Evolutionary conservation across 2,797 vertebrate genomes (phyloP), one percentile per base, ranked within the genome.

Genomic region (Trachurus trachurus): DNA sequence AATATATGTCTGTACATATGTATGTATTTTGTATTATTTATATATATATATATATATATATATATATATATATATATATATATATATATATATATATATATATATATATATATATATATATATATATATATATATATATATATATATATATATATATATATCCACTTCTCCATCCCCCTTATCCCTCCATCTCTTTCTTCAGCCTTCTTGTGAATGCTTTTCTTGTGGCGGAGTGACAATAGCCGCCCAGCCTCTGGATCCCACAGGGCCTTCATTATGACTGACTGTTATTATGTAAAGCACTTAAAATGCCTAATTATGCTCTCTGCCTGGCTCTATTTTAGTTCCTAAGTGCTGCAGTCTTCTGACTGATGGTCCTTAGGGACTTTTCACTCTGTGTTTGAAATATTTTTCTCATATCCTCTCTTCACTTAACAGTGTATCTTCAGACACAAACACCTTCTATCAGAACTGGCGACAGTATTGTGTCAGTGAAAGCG

Each of bases 271-370:
- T 90, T 92, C 90, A 90, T 93, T 90, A 93, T 92, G 91, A 90
- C 84, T 87, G 85, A 90, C 90, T 92, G 86, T 90, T 67, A 92
- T 92, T 92, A 94, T 93, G 93, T 92, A 91, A 92, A 93, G 90
- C 88, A 94, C 91, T 92, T 93, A 94, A 94, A 94, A 93, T 93
- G 90, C 89, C 90, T 93, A 94, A 94, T 95, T 94, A 93, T 90
- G 89, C 91, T 93, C 90, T 84, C 68, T 89, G 89, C 89, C 88
- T 77, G 73, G 73, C 90, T 92, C 92, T 93, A 92, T 95, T 95
- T 94, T 92, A 91, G 90, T 86, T 92, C 86, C 86, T 94, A 92
- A 93, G 92, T 92, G 89, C 91, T 83, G 77, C 91, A 90, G 92
- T 91, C 87, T 80, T 87, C 87, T 93, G 89, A 93, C 88, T 92